phyloP scores from a whole-genome alignment of 2,113 vertebrate species.

The Bambusicola thoracicus region DNA sequence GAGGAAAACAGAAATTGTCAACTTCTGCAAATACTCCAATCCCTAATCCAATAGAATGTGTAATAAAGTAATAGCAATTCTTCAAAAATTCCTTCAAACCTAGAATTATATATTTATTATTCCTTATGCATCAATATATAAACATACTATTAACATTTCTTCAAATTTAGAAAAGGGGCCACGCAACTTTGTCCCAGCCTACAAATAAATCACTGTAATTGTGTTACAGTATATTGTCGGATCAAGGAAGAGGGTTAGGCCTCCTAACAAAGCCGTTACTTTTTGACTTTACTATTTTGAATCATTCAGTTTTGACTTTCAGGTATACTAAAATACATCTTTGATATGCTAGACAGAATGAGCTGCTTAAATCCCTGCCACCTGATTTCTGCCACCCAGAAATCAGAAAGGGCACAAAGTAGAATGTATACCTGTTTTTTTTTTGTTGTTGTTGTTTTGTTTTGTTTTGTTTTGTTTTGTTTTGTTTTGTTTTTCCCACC shows the following conservation, averaged over 20 bases:
- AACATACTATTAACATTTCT: conserved; percentile 3
- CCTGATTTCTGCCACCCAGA: no score
- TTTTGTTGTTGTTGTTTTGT: no score
- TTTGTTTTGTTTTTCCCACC: no score
- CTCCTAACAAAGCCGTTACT: conserved; percentile 5
- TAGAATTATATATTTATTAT: conserved; percentile 18
- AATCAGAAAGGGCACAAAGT: fast-evolving
- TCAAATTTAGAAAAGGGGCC: conserved; percentile 11
- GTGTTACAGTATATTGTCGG: conserved; percentile 31
- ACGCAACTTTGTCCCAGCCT: not conserved
- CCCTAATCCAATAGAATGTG: not conserved
- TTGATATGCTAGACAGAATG: conserved; percentile 41
- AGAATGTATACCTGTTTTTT: not conserved
- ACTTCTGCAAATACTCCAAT: not conserved
- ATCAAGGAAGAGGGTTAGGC: conserved; percentile 17
- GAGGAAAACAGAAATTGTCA: not conserved
- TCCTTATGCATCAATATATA: conserved; percentile 2
- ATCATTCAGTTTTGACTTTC: conserved; percentile 70
- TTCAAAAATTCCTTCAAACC: not conserved
- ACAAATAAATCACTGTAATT: conserved; percentile 59
- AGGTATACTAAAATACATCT: conserved; percentile 46
- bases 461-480: no score
- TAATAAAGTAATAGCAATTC: not conserved
- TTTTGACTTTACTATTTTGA: conserved; percentile 58
- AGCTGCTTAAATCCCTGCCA: conserved; percentile 49